A percentile compares a stretch with the other conserved stretches of the same genome.
Conservation (phyloP, 2,113 vertebrate genomes). For the Peucedramus taeniatus region DNA sequence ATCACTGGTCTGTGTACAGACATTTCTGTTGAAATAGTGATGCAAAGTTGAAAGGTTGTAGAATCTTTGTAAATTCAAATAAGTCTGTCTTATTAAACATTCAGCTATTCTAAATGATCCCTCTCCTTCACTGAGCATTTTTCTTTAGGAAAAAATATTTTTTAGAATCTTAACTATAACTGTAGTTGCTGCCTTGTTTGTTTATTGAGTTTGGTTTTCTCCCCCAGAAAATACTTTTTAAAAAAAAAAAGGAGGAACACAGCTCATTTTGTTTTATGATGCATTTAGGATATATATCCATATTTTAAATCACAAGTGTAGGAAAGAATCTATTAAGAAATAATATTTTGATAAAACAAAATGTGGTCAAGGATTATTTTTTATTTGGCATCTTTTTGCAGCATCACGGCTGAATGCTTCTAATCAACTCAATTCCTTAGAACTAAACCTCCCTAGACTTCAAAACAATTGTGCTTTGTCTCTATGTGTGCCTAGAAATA, state of each 20-base stretch:
- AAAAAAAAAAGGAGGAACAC: background rate
- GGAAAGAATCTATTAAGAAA: background rate
- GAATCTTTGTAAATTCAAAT: background rate
- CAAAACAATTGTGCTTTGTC: background rate
- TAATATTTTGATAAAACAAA: background rate
- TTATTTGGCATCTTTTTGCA: background rate
- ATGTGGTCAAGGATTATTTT: background rate
- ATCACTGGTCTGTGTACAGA: background rate
- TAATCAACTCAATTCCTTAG: background rate
- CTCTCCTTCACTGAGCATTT: background rate
- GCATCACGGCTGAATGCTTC: background rate
- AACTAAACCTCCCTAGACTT: background rate
- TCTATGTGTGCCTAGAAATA: background rate
- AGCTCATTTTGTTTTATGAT: background rate
- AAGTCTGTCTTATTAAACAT: background rate
- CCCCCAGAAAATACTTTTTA: background rate
- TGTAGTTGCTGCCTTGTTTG: background rate
- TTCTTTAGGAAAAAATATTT: background rate
- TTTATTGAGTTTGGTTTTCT: background rate
- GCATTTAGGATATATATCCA: background rate
- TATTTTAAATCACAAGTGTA: background rate
- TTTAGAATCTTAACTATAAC: background rate
- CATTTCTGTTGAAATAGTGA: background rate
- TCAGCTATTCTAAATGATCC: background rate
- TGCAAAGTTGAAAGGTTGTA: background rate